Evolutionary conservation across 2,888 invertebrate species (phyloP), one percentile per base, ranked within the genome.

Genomic region (Halictus ligatus): DNA sequence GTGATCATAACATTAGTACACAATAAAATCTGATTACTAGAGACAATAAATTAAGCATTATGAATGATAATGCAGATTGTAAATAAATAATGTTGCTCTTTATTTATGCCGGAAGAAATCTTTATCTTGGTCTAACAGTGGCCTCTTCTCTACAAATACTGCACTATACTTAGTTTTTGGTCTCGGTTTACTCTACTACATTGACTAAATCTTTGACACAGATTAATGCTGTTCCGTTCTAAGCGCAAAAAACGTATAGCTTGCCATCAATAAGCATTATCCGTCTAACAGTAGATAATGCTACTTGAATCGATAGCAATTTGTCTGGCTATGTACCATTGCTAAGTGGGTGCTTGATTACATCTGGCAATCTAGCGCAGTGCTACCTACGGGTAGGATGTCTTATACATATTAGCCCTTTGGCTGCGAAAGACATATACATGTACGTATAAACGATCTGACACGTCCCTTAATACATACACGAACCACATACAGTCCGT

Each of bases 161-260:
- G 7, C 21, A 54, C 25, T 60, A 25, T 25, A 6, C 10, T n/a
- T n/a, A 58, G 58, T 12, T 58, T 64, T 29, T 64, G 29, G 29
- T 35, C 58, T 21, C 15, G 67, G 21, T 72, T 54, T n/a, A 77
- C 58, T 73, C n/a, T 48, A 58, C 35, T 8, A 40, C 29, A 48
- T 60, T 60, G 73, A 74, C 69, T 10, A 58, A 75, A 81, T 78
- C 50, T 75, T 86, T 50, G 48, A 71, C 72, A 58, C 43, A 83
- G 89, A 89, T 87, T 89, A 85, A 89, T 89, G 85, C 76, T 46
- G 54, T 4, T 35, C 64, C 71, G 50, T 35, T 83, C 83, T 77
- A 80, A 80, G 58, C 72, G 73, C 76, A 35, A 74, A 67, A 72
- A 89, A 86, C 78, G 78, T 72, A 89, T 87, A 64, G 83, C 87